Evolutionary conservation across 1,140 invertebrate genomes (phyloP), one percentile per base, ranked within the genome.

Genomic region (Drosophila murphyi): DNA sequence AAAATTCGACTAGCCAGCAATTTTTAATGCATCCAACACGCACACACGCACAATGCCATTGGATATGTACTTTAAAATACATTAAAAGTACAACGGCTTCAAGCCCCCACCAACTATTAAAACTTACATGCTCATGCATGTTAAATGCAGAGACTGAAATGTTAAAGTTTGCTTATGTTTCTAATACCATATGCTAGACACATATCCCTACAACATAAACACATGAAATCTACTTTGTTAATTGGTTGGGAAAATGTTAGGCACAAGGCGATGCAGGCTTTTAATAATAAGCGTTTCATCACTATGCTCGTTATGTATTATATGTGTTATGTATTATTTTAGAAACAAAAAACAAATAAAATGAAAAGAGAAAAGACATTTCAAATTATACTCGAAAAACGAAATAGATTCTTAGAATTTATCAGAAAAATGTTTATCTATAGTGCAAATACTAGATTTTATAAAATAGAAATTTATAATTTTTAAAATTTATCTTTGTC

Each of bases 161-260:
- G 59, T 72, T 76, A 73, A 87, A 72, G 70, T 63, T 87, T 88
- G 83, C 83, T 88, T 88, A 79, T 68, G 56, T 88, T 87, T 76
- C 61, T 55, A 76, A 73, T 67, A 31, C 45, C 51, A 64, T 63
- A 10, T 71, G 60, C 5, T 50, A 39, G 31, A n/a, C 3, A 39
- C 31, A 43, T n/a, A n/a, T 20, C 20, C 20, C 1, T 20, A 20
- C 20, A 20, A 20, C 20, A 20, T 20, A n/a, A 37, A 7, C 35
- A 37, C 35, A 7, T 37, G 7, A 2, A 37, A 31, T 32, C 4
- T 43, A 43, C 3, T 43, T 68, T 56, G 12, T 20, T 20, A 37
- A 56, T 20, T 20, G 20, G 54, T 37, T 39, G 2, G 34, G 3
- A 45, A n/a, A 65, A 10, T 12, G 51, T 12, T 41, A 28, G 5